phyloP scores from a whole-genome alignment of 2,888 invertebrate genomes.

The Chymomyza caudatula region DNA sequence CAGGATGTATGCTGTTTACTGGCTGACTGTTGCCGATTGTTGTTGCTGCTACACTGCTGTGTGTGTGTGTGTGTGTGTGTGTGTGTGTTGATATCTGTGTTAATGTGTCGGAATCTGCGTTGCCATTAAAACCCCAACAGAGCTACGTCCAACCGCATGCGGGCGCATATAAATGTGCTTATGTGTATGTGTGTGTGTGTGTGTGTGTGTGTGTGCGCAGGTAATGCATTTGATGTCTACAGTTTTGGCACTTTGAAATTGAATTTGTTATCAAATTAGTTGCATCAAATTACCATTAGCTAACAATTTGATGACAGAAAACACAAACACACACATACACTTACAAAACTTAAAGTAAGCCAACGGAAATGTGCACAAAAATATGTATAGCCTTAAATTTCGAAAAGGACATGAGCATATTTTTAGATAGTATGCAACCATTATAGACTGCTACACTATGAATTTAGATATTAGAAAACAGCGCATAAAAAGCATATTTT shows the following conservation, averaged over 20 bases:
- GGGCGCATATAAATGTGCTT: neutral
- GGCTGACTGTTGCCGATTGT: neutral
- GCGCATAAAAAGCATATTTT: no score
- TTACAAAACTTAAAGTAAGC: neutral
- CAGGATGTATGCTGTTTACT: conserved; percentile 61
- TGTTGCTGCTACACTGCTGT: conserved; percentile 5
- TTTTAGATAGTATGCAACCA: neutral
- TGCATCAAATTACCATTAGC: conserved; percentile 51
- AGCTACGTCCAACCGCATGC: neutral
- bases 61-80: conserved; percentile 2
- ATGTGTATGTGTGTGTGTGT: neutral
- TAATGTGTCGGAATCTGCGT: conserved; percentile 48
- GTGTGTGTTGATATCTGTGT: conserved; percentile 24
- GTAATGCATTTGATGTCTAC: conserved; percentile 45
- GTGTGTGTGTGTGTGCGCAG: conserved; percentile 3
- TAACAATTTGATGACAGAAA: neutral
- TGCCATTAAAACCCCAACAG: conserved; percentile 33
- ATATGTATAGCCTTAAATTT: neutral
- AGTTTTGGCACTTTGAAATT: conserved; percentile 62
- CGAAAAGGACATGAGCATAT: neutral
- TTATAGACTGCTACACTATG: neutral
- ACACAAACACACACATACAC: neutral
- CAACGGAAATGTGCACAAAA: neutral
- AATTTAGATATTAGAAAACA: no score
- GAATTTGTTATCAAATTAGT: conserved; percentile 68